Evolutionary conservation across 2,888 invertebrate genomes (phyloP).

Genomic region (Nebria brevicollis): DNA sequence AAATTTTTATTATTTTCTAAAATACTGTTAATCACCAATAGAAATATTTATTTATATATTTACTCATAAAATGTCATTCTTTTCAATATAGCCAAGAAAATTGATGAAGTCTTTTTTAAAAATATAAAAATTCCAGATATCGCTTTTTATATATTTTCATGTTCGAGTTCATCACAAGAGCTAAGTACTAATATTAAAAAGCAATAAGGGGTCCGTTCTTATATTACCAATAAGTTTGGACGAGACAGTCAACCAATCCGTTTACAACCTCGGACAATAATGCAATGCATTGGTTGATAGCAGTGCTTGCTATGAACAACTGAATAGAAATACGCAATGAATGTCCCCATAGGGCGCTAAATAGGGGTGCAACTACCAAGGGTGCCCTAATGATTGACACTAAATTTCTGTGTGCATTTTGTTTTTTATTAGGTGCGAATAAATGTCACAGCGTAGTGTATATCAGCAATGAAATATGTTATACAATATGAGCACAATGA

Average conservation of each 20-base stretch:
- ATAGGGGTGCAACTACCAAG: slow-evolving; percentile 9
- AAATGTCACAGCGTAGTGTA: neutral
- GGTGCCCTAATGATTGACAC: slow-evolving; percentile 38
- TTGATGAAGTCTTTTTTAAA: neutral
- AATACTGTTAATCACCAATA: too few species aligned
- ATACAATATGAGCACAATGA: neutral
- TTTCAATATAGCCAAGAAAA: neutral
- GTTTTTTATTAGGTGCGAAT: slow-evolving; percentile 31
- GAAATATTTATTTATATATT: too few species aligned
- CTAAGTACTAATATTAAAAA: slow-evolving; percentile 38
- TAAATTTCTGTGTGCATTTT: slow-evolving; percentile 29
- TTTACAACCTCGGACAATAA: neutral
- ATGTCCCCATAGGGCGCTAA: slow-evolving; percentile 16
- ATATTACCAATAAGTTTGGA: slow-evolving; percentile 39
- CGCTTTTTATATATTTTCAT: slow-evolving; percentile 8
- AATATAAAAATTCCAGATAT: neutral
- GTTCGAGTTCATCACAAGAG: slow-evolving; percentile 17
- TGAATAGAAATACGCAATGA: slow-evolving; percentile 30
- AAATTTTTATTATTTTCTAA: neutral
- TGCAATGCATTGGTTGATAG: neutral
- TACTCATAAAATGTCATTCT: neutral
- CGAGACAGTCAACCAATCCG: slow-evolving; percentile 11
- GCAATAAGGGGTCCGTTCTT: slow-evolving; percentile 30
- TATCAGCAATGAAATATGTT: neutral
- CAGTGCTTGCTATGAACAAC: neutral